A percentile compares a stretch with the other conserved stretches of the same genome.
Evolutionary conservation across 2,113 vertebrate species (phyloP).

Genomic region (Sinocyclocheilus anophthalmus): DNA sequence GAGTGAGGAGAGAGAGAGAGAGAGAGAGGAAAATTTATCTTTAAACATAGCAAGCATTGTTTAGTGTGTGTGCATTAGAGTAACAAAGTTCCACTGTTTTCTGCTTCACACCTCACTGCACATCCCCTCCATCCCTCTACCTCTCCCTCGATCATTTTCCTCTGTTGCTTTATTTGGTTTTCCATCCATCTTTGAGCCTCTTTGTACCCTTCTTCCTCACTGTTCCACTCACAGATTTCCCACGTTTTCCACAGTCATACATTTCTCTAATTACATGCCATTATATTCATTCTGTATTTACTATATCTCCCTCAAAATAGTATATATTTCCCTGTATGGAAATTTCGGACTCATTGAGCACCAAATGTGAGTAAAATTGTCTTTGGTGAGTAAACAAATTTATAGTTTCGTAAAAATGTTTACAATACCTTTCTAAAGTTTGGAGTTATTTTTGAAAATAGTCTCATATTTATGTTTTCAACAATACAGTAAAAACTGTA

Average conservation of each 20-base stretch:
- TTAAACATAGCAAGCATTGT: constrained; percentile 6
- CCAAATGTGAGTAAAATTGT: background rate
- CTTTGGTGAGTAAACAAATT: background rate
- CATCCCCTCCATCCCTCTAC: constrained; percentile 26
- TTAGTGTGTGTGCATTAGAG: constrained; percentile 10
- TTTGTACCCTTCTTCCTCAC: constrained; percentile 1
- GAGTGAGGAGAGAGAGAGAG: background rate
- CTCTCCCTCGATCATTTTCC: background rate
- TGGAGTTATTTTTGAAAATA: background rate
- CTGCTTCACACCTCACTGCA: constrained; percentile 36
- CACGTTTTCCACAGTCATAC: constrained; percentile 2
- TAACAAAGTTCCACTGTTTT: constrained; percentile 53
- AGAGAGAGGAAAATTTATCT: background rate
- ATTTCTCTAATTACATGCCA: background rate
- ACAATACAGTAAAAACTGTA: background rate
- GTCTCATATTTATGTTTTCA: background rate
- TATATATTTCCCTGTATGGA: background rate
- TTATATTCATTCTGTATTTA: background rate
- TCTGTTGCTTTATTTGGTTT: background rate
- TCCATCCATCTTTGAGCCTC: constrained; percentile 17
- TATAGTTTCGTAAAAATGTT: background rate
- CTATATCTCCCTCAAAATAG: background rate
- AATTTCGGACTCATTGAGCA: background rate
- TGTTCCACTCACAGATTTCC: constrained; percentile 14
- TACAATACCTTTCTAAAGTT: background rate